Conservation (phyloP, 2,888 invertebrate genomes). For the Amiota minor region DNA sequence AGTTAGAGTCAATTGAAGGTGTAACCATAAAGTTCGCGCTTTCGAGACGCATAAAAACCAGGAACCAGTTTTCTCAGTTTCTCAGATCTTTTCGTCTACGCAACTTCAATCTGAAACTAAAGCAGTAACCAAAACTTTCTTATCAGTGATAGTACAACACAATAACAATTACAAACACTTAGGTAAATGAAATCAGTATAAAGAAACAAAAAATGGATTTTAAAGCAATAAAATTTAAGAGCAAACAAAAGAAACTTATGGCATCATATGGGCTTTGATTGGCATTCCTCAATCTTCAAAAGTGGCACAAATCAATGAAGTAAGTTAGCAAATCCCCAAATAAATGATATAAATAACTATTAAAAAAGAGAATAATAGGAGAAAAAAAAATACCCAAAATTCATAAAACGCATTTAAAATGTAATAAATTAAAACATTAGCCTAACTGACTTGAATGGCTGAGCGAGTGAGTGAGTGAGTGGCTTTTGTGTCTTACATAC, state of each 20-base stretch:
- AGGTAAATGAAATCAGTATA: conserved; percentile 24
- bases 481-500: too few species aligned
- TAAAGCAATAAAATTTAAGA: not conserved
- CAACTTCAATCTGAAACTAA: not conserved
- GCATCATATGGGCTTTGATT: not conserved
- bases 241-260: not conserved
- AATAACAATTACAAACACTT: conserved; percentile 51
- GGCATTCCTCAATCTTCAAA: conserved; percentile 28
- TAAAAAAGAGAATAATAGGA: not conserved
- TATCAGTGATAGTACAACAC: not conserved
- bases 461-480: not conserved
- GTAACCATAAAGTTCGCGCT: conserved; percentile 69
- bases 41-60: conserved; percentile 54
- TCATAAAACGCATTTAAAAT: conserved; percentile 52
- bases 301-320: conserved; percentile 63
- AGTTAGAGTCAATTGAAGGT: conserved; percentile 51
- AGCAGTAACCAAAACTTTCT: not conserved
- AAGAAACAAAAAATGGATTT: not conserved
- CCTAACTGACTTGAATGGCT: not conserved
- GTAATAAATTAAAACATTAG: conserved; percentile 63
- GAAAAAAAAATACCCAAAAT: conserved; percentile 42
- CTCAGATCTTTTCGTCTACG: not conserved
- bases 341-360: conserved; percentile 8
- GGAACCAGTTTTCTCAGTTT: conserved; percentile 53
- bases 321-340: conserved; percentile 45